Conservation (phyloP, 2,113 vertebrate species). For the Heterochromis multidens region DNA sequence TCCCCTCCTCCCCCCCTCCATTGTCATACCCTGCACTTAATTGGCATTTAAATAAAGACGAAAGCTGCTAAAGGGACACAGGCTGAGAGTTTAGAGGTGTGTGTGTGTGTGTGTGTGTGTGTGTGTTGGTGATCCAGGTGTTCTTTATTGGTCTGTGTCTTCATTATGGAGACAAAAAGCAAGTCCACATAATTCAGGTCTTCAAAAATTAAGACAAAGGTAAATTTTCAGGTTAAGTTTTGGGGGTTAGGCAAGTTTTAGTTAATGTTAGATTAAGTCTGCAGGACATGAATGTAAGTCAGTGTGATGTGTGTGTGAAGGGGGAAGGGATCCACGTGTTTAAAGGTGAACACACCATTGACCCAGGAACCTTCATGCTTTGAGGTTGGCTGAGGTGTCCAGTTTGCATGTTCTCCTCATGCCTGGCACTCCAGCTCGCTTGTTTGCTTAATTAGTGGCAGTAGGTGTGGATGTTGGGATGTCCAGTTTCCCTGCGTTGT, state of each 20-base stretch:
- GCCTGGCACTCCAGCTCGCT: background rate
- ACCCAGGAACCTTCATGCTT: background rate
- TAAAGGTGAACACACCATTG: background rate
- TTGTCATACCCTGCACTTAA: conserved; percentile 7
- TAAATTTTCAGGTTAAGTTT: background rate
- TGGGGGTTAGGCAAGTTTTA: background rate
- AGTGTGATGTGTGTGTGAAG: background rate
- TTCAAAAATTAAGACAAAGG: background rate
- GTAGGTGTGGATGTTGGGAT: too few species aligned
- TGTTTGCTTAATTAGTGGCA: too few species aligned
- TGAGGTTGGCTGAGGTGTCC: background rate
- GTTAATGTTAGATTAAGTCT: background rate
- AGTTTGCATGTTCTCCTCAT: background rate
- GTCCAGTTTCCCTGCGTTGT: background rate
- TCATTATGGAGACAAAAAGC: background rate
- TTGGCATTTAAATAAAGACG: background rate
- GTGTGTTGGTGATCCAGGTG: background rate
- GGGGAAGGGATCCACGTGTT: background rate
- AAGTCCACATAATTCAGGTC: background rate
- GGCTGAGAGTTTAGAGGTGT: background rate
- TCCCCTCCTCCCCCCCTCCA: background rate
- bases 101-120: background rate
- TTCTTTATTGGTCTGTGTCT: background rate
- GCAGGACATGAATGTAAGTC: background rate
- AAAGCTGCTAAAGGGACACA: background rate